Percentiles rank a stretch among this genome's conserved stretches.
phyloP scores from a whole-genome alignment of 2,888 invertebrate genomes.

The Synanthedon myopaeformis region DNA sequence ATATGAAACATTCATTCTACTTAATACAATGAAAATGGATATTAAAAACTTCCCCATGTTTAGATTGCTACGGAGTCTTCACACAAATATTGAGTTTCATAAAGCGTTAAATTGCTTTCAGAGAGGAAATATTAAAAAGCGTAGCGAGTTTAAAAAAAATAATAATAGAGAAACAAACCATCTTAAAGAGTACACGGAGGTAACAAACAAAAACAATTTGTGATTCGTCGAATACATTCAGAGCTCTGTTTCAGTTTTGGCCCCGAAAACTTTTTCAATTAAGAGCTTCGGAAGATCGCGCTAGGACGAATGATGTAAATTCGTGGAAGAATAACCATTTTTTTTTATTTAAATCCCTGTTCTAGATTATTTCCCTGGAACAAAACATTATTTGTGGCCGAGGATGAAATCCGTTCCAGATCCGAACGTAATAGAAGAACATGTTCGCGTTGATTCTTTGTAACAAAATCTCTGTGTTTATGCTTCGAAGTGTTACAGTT shows the following conservation, averaged over 20 bases:
- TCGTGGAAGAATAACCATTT: conserved; percentile 5
- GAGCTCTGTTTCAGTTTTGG: conserved; percentile 23
- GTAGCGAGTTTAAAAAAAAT: conserved; percentile 9
- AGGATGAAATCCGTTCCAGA: too few species aligned
- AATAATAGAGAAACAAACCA: conserved; percentile 7
- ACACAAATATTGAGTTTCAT: background rate
- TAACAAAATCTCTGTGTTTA: too few species aligned
- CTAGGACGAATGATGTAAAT: conserved; percentile 15
- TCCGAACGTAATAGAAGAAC: too few species aligned
- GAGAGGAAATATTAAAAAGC: conserved; percentile 8
- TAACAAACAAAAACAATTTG: conserved; percentile 44
- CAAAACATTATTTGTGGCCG: too few species aligned
- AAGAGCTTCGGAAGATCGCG: conserved; percentile 22
- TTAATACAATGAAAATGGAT: background rate
- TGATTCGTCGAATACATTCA: conserved; percentile 32
- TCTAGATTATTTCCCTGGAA: too few species aligned
- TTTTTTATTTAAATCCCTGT: background rate
- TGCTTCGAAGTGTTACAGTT: too few species aligned
- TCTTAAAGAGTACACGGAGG: conserved; percentile 21
- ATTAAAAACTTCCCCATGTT: background rate
- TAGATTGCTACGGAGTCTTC: background rate
- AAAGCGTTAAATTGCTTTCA: background rate
- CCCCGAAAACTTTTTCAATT: conserved; percentile 53
- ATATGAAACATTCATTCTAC: background rate
- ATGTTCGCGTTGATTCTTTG: too few species aligned